Percentiles rank a stretch among this genome's conserved stretches.
Conservation (phyloP, 2,888 invertebrate genomes). For the Germaria angustata region DNA sequence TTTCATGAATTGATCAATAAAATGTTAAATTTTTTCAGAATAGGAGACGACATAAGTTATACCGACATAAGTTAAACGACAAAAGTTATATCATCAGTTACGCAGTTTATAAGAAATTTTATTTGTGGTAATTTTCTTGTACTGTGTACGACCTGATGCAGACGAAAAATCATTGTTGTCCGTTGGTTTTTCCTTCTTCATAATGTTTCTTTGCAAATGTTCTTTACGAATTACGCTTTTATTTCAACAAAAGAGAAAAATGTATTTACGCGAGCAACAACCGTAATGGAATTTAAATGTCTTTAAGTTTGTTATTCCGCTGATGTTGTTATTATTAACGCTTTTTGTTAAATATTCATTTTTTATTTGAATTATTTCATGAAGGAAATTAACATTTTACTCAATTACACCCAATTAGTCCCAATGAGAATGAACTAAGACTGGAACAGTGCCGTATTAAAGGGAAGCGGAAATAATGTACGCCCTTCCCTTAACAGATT, state of each 20-base stretch:
- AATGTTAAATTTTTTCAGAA: too few relatives aligned
- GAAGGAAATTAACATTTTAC: conserved; percentile 53
- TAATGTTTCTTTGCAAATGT: not conserved
- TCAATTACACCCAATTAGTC: conserved; percentile 57
- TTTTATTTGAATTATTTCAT: conserved; percentile 25
- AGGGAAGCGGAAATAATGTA: conserved; percentile 18
- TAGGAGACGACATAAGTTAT: too few relatives aligned
- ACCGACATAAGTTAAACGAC: too few relatives aligned
- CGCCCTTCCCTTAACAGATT: not conserved
- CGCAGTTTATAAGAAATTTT: too few relatives aligned
- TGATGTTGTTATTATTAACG: conserved; percentile 32
- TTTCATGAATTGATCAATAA: too few relatives aligned
- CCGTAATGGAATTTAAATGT: conserved; percentile 59
- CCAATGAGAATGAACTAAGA: not conserved
- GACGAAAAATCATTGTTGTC: not conserved
- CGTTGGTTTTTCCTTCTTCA: not conserved
- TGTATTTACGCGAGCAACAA: not conserved
- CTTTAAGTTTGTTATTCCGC: conserved; percentile 24
- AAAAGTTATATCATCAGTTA: too few relatives aligned
- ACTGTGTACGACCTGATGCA: not conserved
- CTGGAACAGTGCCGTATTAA: not conserved
- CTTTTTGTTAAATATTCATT: conserved; percentile 12
- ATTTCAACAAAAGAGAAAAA: not conserved
- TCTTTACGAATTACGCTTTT: conserved; percentile 1
- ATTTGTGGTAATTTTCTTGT: not conserved